Percentiles rank a stretch among this genome's conserved stretches.
phyloP scores from a whole-genome alignment of 2,113 vertebrate species.

The Oncorhynchus mykiss region DNA sequence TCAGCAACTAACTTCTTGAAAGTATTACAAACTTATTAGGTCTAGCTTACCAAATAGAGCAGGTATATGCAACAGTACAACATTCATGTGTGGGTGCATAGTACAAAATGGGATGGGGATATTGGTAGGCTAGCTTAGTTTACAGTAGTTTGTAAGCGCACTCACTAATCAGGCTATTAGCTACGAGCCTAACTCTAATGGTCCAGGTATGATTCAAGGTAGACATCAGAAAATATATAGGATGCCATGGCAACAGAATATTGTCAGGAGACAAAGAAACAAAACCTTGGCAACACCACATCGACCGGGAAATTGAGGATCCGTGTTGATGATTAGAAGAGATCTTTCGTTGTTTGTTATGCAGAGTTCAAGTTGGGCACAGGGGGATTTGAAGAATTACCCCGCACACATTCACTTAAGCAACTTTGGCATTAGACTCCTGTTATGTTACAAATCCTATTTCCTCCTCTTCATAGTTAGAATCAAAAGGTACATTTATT shows the following conservation, averaged over 20 bases:
- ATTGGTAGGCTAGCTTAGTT: neutral
- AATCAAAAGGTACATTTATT: neutral
- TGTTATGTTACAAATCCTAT: neutral
- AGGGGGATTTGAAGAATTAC: neutral
- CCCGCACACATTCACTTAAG: neutral
- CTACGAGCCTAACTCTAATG: neutral
- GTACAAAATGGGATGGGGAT: neutral
- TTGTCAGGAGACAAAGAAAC: neutral
- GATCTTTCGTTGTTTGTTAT: neutral
- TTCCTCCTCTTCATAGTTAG: neutral
- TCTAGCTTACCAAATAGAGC: neutral
- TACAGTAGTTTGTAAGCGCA: neutral
- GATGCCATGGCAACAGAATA: neutral
- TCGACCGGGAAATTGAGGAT: neutral
- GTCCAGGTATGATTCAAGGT: neutral
- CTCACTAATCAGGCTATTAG: neutral
- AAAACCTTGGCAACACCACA: neutral
- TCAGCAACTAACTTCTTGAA: neutral
- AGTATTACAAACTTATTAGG: neutral
- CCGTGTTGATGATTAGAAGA: neutral
- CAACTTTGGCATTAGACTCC: slow-evolving; percentile 7
- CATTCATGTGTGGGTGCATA: neutral
- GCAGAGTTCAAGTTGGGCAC: neutral
- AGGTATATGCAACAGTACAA: neutral
- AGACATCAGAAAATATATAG: neutral